Evolutionary conservation across 2,888 invertebrate genomes (phyloP).

Genomic region (Heliconius cydno): DNA sequence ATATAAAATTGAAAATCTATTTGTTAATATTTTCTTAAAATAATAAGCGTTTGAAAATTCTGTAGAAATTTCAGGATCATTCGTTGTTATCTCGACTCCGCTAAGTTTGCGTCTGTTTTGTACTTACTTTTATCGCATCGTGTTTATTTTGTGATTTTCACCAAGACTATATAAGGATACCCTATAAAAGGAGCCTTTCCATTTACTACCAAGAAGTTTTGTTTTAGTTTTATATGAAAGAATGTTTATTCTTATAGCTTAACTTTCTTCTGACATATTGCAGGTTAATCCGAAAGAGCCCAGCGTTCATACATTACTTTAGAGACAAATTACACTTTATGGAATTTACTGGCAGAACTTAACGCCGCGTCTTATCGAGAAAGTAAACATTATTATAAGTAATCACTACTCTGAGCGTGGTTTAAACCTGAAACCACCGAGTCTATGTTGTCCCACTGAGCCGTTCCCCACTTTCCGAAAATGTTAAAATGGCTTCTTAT

Average conservation of each 20-base stretch:
- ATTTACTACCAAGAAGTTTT: neutral
- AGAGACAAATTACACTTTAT: no score
- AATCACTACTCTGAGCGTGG: no score
- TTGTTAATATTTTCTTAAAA: neutral
- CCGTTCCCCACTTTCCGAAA: no score
- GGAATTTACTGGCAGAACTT: no score
- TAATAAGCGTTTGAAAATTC: neutral
- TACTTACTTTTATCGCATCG: constrained; percentile 3
- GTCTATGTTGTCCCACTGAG: no score
- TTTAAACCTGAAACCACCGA: no score
- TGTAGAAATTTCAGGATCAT: neutral
- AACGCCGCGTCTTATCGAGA: no score
- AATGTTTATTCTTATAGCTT: neutral
- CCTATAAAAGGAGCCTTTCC: neutral
- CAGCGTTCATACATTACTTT: no score
- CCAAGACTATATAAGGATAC: neutral
- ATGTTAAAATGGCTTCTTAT: no score
- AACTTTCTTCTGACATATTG: neutral
- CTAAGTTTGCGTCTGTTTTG: neutral
- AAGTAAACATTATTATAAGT: no score
- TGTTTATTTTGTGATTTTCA: constrained; percentile 11
- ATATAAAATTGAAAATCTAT: neutral
- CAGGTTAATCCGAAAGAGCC: neutral
- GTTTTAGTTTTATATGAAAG: neutral
- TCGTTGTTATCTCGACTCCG: neutral